Evolutionary conservation across 2,888 invertebrate genomes (phyloP).

Genomic region (Adelognathus sp.): DNA sequence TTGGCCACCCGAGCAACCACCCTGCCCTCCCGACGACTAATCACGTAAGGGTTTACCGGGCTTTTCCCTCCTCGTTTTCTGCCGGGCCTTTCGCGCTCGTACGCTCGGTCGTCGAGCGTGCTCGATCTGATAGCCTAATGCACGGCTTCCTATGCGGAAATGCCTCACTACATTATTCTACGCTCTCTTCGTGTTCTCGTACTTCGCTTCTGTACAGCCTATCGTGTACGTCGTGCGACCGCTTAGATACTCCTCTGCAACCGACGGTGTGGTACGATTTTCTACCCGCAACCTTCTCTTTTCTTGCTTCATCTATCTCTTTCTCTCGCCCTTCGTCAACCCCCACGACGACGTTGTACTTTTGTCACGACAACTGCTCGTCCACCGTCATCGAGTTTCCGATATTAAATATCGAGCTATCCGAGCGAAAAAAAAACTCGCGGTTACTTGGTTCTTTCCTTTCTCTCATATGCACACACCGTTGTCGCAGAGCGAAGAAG

Average conservation of each 20-base stretch:
- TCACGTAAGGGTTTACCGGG: constrained; percentile 67
- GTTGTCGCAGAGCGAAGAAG: constrained; percentile 16
- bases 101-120: constrained; percentile 74
- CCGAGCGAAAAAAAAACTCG: constrained; percentile 34
- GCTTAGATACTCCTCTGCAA: constrained; percentile 25
- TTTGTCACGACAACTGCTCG: constrained; percentile 74
- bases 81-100: too few species aligned
- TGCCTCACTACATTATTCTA: constrained; percentile 78
- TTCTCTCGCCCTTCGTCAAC: constrained; percentile 21
- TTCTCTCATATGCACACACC: neutral
- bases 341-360: constrained; percentile 69
- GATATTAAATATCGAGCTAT: constrained; percentile 63
- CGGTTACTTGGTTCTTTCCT: constrained; percentile 41
- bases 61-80: constrained; percentile 67
- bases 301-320: constrained; percentile 8
- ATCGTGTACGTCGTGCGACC: constrained; percentile 27
- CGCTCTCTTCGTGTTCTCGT: constrained; percentile 66
- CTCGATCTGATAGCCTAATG: constrained; percentile 81
- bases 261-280: constrained; percentile 16
- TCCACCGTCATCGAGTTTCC: constrained; percentile 59
- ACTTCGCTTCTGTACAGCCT: constrained; percentile 21
- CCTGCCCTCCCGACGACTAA: constrained; percentile 54
- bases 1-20: constrained; percentile 1
- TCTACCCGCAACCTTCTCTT: constrained; percentile 52
- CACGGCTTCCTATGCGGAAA: constrained; percentile 81